Base-by-base conservation (phyloP, 1,140 invertebrate genomes). In the Bursaphelenchus mucronatus region DNA sequence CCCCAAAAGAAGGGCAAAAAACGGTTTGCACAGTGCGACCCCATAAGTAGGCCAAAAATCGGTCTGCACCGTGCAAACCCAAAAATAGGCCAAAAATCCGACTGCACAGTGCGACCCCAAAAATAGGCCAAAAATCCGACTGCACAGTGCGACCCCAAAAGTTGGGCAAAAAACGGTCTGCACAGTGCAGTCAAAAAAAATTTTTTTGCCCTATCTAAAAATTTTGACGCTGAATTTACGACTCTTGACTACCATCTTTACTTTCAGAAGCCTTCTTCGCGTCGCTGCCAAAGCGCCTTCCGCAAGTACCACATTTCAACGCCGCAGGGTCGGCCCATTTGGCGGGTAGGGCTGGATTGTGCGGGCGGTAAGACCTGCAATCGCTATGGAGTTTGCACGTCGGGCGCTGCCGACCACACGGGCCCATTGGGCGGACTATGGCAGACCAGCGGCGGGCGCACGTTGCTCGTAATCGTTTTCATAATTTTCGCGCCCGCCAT, bases 341-440 rank as follows among this genome's bases (percentile, higher is more conserved):
- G 78, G 75, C 47, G 78, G 10, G 74, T 80, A 9, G 78, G 79
- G 1, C 61, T 80, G 39, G 75, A 78, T 8, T 80, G 78, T 62
- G 74, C 77, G n/a, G 79, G 79, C 15, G 78, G 78, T n/a, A 81
- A 80, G 59, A 73, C 74, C 4, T 80, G 78, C 63, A 80, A 80
- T 67, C 68, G 76, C 17, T 80, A 75, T 55, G 78, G 78, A 17
- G 66, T 80, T 45, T 80, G 78, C 66, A 52, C 69, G n/a, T 64
- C 74, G 40, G 58, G 61, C 55, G 69, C 52, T 17, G 11, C 30
- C 13, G 47, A 58, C 30, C 41, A 52, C 30, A 52, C 11, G n/a
- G 43, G 50, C 1, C 56, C 54, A 19, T 61, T 61, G n/a, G 15
- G 51, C 21, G 54, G 44, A 1, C 19, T 74, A 5, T 67, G 13